A percentile compares a stretch with the other conserved stretches of the same genome.
These are phyloP conservation scores for Lacerta viridis DNA, from an alignment of 2,797 vertebrate species.

Conservation along the genomic window DNA sequence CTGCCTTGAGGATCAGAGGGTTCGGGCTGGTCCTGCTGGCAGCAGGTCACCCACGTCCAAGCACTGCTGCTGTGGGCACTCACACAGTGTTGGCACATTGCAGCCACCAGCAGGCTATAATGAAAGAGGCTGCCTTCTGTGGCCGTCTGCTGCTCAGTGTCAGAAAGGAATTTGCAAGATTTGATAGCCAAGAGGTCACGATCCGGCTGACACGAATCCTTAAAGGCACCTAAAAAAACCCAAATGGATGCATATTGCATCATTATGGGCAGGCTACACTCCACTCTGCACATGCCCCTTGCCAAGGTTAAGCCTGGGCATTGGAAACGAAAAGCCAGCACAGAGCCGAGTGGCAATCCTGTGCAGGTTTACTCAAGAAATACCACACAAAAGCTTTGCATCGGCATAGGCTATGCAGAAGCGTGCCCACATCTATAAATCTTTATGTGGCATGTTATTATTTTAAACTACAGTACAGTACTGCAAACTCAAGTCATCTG, in stretches of 20 bases:
- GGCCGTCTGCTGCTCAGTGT: too few relatives aligned
- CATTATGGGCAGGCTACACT: too few relatives aligned
- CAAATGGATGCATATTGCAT: neutral
- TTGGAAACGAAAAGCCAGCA: neutral
- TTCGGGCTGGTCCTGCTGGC: neutral
- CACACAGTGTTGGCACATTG: neutral
- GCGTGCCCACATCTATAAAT: neutral
- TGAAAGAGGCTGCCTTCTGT: neutral
- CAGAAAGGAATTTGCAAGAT: neutral
- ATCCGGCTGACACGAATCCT: neutral
- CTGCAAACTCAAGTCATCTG: neutral
- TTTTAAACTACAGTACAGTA: neutral
- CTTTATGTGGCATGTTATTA: neutral
- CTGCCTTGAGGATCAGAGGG: neutral
- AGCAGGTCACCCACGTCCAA: neutral
- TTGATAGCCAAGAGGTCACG: neutral
- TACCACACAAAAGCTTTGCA: neutral
- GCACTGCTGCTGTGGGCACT: neutral
- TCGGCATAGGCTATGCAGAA: neutral
- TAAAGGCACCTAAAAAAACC: neutral
- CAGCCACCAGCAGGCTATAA: neutral
- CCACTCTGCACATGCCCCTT: neutral
- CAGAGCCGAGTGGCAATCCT: neutral
- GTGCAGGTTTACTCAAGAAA: neutral
- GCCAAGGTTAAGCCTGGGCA: neutral